These are phyloP conservation scores for Drosophila vallismaia DNA, from an alignment of 2,888 invertebrate genomes.

Conservation along the genomic window DNA sequence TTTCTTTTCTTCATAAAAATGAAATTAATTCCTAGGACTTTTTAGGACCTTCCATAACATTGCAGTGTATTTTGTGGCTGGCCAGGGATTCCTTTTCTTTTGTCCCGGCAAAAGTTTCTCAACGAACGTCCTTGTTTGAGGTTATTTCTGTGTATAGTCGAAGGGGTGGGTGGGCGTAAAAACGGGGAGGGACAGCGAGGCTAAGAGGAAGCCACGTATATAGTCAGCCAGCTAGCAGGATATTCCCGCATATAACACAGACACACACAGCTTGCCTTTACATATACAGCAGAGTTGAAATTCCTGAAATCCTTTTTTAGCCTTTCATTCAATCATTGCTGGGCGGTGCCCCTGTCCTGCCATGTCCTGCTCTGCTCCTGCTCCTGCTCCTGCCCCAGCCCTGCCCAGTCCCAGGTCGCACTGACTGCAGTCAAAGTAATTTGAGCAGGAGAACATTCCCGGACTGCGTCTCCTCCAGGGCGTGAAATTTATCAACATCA, in stretches of 20 bases:
- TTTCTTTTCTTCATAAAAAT: no score
- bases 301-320: conserved; percentile 72
- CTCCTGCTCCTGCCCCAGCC: neutral
- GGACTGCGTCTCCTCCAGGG: conserved; percentile 47
- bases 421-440: conserved; percentile 69
- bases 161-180: neutral
- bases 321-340: conserved; percentile 74
- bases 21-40: no score
- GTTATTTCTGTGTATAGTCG: conserved; percentile 66
- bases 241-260: conserved; percentile 8
- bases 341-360: conserved; percentile 25
- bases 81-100: conserved; percentile 15
- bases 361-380: neutral
- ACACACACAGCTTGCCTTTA: neutral
- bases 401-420: conserved; percentile 1
- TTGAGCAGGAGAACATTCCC: conserved; percentile 47
- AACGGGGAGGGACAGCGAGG: neutral
- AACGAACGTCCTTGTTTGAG: conserved; percentile 79
- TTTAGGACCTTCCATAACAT: no score
- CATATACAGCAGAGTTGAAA: conserved; percentile 32
- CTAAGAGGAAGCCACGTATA: conserved; percentile 5
- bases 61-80: conserved; percentile 17
- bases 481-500: conserved; percentile 71
- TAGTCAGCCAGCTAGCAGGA: conserved; percentile 14
- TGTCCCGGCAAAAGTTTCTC: conserved; percentile 54